Evolutionary conservation across 2,797 vertebrate species (phyloP).

Genomic region (Rhincodon typus): DNA sequence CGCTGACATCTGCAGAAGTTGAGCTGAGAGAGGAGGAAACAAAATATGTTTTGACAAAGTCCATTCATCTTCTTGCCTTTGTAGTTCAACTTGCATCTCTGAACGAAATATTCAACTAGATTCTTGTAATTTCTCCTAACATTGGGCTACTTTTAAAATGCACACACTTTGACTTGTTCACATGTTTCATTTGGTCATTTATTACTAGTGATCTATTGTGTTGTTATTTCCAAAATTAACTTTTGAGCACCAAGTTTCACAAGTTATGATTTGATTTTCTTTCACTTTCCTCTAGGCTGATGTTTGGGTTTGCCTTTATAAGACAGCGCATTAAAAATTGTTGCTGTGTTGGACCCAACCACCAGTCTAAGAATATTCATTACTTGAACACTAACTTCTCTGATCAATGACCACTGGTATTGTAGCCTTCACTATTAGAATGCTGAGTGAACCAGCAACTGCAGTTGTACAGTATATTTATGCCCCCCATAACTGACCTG

Average conservation of each 20-base stretch:
- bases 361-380: not conserved
- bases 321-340: not conserved
- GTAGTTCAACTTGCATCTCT: not conserved
- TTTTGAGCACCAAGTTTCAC: not conserved
- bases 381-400: constrained; percentile 17
- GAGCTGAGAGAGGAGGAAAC: no score
- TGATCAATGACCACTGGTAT: constrained; percentile 5
- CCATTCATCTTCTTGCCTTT: not conserved
- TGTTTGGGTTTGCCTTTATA: constrained; percentile 10
- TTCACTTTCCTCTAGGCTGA: not conserved
- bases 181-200: not conserved
- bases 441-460: constrained; percentile 10
- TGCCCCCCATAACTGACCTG: constrained; percentile 13
- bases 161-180: not conserved
- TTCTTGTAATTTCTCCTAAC: not conserved
- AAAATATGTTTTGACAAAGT: not conserved
- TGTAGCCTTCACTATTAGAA: not conserved
- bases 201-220: not conserved
- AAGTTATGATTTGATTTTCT: not conserved
- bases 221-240: constrained; percentile 10
- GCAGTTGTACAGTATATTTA: not conserved
- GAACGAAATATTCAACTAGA: not conserved
- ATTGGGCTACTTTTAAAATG: not conserved
- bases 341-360: not conserved
- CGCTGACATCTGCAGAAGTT: not conserved